A percentile compares a stretch with the other conserved stretches of the same genome.
Conservation (phyloP, 2,797 vertebrate species). For the Cetoscarus ocellatus region DNA sequence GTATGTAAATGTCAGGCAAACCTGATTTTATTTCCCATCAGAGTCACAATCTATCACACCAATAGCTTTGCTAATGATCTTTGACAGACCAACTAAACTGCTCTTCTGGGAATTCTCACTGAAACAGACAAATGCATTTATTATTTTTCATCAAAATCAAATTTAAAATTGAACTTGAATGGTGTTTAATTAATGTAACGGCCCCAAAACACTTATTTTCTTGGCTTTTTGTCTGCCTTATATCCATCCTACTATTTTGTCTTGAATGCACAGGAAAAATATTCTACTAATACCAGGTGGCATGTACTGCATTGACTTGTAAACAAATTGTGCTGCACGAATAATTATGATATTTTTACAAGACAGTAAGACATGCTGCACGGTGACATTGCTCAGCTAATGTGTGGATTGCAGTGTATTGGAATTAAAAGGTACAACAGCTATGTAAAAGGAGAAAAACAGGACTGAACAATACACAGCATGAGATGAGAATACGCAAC, state of each 20-base stretch:
- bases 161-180: neutral
- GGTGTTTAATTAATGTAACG: neutral
- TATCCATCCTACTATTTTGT: neutral
- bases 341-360: too few relatives aligned
- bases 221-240: neutral
- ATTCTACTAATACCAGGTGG: neutral
- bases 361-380: too few relatives aligned
- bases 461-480: too few relatives aligned
- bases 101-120: constrained; percentile 74
- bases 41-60: constrained; percentile 69
- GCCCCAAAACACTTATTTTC: neutral
- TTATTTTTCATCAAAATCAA: neutral
- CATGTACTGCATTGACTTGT: neutral
- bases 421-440: too few relatives aligned
- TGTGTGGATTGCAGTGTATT: too few relatives aligned
- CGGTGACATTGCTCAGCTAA: too few relatives aligned
- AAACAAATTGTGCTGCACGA: too few relatives aligned
- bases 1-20: constrained; percentile 70
- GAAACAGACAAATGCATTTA: constrained; percentile 70
- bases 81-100: constrained; percentile 81
- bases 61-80: constrained; percentile 75
- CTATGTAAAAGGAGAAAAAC: too few relatives aligned
- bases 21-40: constrained; percentile 64
- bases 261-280: neutral
- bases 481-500: too few relatives aligned